Conservation (phyloP, 2,797 vertebrate genomes). For the Anas flavirostris region DNA sequence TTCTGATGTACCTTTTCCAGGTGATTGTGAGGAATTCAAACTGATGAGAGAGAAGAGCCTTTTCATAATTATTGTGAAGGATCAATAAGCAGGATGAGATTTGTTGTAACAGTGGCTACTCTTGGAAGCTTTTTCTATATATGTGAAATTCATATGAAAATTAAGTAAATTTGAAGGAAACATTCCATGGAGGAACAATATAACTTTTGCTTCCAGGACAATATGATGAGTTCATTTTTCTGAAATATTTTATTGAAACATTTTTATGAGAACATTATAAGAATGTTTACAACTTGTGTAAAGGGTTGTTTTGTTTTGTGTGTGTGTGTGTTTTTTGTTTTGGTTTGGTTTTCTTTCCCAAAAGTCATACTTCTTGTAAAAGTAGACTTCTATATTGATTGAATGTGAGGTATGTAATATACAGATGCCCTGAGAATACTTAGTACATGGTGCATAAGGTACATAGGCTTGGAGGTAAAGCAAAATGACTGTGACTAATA, state of each 20-base stretch:
- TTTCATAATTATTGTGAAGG: neutral
- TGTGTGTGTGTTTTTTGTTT: too few species aligned
- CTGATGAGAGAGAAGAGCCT: neutral
- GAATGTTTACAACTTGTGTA: neutral
- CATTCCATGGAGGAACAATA: rapidly evolving
- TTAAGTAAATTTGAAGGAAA: neutral
- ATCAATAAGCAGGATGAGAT: neutral
- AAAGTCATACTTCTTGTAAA: neutral
- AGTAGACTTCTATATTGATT: neutral
- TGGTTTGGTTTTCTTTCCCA: neutral
- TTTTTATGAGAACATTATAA: neutral
- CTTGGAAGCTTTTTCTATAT: neutral
- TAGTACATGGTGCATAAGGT: neutral
- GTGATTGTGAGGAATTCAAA: neutral
- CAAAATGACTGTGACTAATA: neutral
- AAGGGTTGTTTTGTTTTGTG: neutral
- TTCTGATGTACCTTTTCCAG: neutral
- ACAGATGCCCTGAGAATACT: neutral
- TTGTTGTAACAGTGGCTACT: neutral
- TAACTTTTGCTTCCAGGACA: neutral
- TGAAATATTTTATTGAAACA: too few species aligned
- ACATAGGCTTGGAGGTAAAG: neutral
- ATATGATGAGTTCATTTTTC: neutral
- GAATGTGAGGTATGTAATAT: neutral
- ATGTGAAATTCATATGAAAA: neutral